Conservation (phyloP, 2,113 vertebrate species). For the Erythrocercus mccallii region DNA sequence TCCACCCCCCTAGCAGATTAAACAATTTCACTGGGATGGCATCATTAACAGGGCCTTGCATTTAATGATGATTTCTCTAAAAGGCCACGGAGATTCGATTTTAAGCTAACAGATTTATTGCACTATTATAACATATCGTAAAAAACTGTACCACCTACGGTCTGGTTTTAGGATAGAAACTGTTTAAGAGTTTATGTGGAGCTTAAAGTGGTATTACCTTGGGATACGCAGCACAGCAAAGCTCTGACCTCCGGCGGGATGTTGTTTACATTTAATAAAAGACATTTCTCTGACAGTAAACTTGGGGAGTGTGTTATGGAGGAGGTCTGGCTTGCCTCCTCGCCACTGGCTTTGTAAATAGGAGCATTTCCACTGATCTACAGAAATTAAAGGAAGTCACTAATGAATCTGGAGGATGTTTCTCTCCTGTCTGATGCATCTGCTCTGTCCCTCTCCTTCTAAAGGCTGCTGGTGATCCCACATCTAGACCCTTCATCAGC, state of each 20-base stretch:
- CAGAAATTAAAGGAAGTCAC: neutral
- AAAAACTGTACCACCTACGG: constrained; percentile 93
- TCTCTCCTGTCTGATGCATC: neutral
- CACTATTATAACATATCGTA: constrained; percentile 99
- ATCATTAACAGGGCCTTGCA: constrained; percentile 91
- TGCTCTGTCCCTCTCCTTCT: neutral
- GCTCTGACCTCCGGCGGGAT: constrained; percentile 68
- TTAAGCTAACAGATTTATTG: constrained; percentile 99
- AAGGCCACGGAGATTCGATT: constrained; percentile 99
- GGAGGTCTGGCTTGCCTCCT: constrained; percentile 3
- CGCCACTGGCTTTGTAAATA: neutral
- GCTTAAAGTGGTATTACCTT: constrained; percentile 83
- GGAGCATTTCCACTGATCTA: neutral
- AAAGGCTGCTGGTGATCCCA: neutral
- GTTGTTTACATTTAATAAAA: constrained; percentile 77
- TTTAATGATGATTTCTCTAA: constrained; percentile 99
- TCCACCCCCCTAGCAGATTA: constrained; percentile 98
- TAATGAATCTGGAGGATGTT: neutral
- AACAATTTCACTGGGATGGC: constrained; percentile 95
- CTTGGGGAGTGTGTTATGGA: constrained; percentile 54
- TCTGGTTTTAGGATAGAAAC: constrained; percentile 88
- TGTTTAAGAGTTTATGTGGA: constrained; percentile 81
- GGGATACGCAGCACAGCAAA: constrained; percentile 64
- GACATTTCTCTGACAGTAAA: constrained; percentile 67
- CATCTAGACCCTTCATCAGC: neutral